phyloP scores from a whole-genome alignment of 2,888 invertebrate species.

The Pegoplata infirma region DNA sequence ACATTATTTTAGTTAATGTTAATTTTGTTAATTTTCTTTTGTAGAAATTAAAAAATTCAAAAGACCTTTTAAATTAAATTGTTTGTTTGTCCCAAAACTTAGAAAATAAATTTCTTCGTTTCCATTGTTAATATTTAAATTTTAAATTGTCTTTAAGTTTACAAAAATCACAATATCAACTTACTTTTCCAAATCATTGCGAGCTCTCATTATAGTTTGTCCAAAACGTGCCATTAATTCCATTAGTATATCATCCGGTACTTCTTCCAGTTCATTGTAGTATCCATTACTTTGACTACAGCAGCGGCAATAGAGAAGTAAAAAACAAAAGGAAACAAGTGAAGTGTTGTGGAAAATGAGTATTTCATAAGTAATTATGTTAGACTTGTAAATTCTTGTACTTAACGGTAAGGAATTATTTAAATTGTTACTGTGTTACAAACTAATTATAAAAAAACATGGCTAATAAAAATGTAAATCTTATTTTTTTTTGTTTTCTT shows the following conservation, averaged over 20 bases:
- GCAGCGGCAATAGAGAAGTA: too few species aligned
- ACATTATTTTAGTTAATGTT: too few species aligned
- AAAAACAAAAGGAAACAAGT: slow-evolving; percentile 24
- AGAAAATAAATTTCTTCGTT: too few species aligned
- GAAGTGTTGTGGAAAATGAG: slow-evolving; percentile 69
- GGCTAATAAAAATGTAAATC: slow-evolving; percentile 31
- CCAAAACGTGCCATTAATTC: slow-evolving; percentile 87
- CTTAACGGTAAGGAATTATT: too few species aligned
- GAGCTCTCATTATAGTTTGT: slow-evolving; percentile 86
- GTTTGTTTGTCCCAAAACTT: too few species aligned
- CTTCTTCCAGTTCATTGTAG: slow-evolving; percentile 83
- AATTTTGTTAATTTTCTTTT: too few species aligned
- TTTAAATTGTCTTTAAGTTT: not conserved
- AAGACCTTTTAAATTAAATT: too few species aligned
- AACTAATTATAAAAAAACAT: slow-evolving; percentile 26
- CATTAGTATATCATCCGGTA: slow-evolving; percentile 86
- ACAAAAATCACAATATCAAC: slow-evolving; percentile 70
- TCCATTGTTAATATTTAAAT: slow-evolving; percentile 7
- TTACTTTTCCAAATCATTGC: slow-evolving; percentile 89
- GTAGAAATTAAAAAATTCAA: too few species aligned
- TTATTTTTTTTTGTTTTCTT: not conserved
- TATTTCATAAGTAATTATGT: slow-evolving; percentile 65
- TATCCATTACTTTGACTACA: slow-evolving; percentile 76
- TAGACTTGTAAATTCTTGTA: not conserved
- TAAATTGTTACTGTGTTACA: slow-evolving; percentile 6